phyloP scores from a whole-genome alignment of 2,888 invertebrate genomes.

The Peribatodes rhomboidaria region DNA sequence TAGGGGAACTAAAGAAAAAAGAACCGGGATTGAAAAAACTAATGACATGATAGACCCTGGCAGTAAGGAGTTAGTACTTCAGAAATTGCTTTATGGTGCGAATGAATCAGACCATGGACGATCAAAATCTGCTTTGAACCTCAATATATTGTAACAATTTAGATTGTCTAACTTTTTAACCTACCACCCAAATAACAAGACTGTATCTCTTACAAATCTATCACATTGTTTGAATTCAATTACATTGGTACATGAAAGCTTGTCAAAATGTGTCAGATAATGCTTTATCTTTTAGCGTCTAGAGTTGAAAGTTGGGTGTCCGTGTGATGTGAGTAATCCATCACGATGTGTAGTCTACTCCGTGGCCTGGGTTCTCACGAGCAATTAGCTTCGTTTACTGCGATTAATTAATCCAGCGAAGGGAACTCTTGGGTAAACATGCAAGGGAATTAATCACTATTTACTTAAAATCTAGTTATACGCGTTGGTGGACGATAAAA shows the following conservation, averaged over 20 bases:
- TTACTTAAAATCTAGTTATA: slow-evolving; percentile 51
- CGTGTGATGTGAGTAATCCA: slow-evolving; percentile 47
- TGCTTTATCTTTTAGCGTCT: slow-evolving; percentile 34
- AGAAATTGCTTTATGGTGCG: not conserved
- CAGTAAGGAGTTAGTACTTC: not conserved
- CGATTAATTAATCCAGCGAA: slow-evolving; percentile 68
- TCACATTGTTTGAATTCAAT: slow-evolving; percentile 41
- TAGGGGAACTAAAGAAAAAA: no score
- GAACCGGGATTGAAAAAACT: no score
- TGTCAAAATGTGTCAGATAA: slow-evolving; percentile 37
- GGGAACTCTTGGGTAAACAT: slow-evolving; percentile 59
- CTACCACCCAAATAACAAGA: slow-evolving; percentile 26
- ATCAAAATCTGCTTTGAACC: not conserved
- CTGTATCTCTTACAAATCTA: slow-evolving; percentile 39
- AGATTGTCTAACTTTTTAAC: slow-evolving; percentile 29
- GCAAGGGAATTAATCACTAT: slow-evolving; percentile 61
- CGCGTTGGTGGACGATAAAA: slow-evolving; percentile 5
- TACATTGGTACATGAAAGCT: slow-evolving; percentile 33
- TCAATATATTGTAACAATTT: not conserved
- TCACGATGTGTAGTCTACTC: slow-evolving; percentile 52
- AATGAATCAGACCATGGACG: not conserved
- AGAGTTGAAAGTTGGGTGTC: slow-evolving; percentile 46
- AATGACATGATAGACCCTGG: no score
- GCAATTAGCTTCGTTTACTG: slow-evolving; percentile 69
- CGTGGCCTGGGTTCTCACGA: slow-evolving; percentile 55